Evolutionary conservation across 2,888 invertebrate genomes (phyloP).

Genomic region (Drosophila borborema): DNA sequence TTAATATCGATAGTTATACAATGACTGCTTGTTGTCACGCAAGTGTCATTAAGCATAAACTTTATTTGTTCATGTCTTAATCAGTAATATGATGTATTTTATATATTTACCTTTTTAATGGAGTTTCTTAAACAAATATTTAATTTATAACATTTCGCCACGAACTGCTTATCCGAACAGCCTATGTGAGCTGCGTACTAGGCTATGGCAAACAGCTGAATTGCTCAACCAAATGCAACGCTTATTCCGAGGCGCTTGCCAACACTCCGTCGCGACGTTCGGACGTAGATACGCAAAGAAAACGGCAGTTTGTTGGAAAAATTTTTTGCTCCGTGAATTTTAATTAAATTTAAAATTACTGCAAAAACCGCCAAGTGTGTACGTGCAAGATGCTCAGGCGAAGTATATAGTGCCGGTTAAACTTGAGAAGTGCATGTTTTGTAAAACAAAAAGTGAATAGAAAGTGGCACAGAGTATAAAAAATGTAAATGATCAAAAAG

Average conservation of each 20-base stretch:
- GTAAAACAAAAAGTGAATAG: slow-evolving; percentile 47
- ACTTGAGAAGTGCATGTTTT: slow-evolving; percentile 39
- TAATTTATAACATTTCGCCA: too few species aligned
- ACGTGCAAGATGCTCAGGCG: slow-evolving; percentile 35
- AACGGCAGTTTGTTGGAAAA: slow-evolving; percentile 56
- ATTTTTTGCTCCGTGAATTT: slow-evolving; percentile 55
- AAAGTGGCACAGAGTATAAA: slow-evolving; percentile 60
- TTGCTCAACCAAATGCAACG: slow-evolving; percentile 46
- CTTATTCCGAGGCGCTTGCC: slow-evolving; percentile 34
- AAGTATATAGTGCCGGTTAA: slow-evolving; percentile 42
- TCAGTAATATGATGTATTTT: neutral
- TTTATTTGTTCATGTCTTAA: neutral
- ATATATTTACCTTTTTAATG: neutral
- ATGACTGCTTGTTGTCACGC: neutral
- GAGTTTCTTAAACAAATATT: neutral
- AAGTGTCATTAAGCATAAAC: neutral
- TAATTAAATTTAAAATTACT: slow-evolving; percentile 53
- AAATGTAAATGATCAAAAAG: slow-evolving; percentile 67
- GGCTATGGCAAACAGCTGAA: slow-evolving; percentile 46
- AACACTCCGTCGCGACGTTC: slow-evolving; percentile 60
- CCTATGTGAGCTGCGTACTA: slow-evolving; percentile 16
- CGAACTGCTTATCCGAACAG: neutral
- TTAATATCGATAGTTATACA: slow-evolving; percentile 6
- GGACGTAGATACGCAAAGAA: slow-evolving; percentile 58
- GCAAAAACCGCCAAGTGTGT: slow-evolving; percentile 51